These are phyloP conservation scores for Lochmaea crataegi DNA, from an alignment of 2,888 invertebrate genomes.

Conservation along the genomic window DNA sequence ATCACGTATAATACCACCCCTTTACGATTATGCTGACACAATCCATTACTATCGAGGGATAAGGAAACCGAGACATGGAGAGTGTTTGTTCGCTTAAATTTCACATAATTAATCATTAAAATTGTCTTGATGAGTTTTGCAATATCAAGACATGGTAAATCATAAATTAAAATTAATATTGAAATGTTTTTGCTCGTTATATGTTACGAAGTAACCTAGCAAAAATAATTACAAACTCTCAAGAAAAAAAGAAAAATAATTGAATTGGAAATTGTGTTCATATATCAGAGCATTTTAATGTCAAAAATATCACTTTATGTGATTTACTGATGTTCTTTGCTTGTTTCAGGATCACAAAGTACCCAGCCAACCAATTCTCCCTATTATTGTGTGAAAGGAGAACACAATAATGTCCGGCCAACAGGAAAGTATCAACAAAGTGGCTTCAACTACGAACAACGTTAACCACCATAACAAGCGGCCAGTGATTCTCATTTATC, in stretches of 20 bases:
- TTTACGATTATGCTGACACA: not conserved
- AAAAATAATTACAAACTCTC: too few species aligned
- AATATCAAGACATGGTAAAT: not conserved
- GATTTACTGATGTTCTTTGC: conserved; percentile 13
- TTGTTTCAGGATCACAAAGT: conserved; percentile 35
- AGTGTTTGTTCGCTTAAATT: not conserved
- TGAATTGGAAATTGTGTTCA: too few species aligned
- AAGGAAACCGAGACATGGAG: not conserved
- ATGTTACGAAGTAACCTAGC: too few species aligned
- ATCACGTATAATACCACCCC: not conserved
- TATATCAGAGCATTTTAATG: not conserved
- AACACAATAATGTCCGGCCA: conserved; percentile 42
- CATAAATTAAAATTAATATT: not conserved
- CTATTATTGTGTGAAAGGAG: not conserved
- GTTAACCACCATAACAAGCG: conserved; percentile 73
- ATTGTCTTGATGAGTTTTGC: not conserved
- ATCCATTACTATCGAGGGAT: not conserved
- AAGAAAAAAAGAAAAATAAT: too few species aligned
- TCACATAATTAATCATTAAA: not conserved
- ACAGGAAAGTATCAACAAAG: conserved; percentile 43
- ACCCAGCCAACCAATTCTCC: not conserved
- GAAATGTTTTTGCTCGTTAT: not conserved
- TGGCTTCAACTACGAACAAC: conserved; percentile 45
- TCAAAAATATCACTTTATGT: not conserved
- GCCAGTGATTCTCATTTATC: conserved; percentile 79